phyloP scores from a whole-genome alignment of 2,113 vertebrate genomes.

The Tachuris rubrigastra region DNA sequence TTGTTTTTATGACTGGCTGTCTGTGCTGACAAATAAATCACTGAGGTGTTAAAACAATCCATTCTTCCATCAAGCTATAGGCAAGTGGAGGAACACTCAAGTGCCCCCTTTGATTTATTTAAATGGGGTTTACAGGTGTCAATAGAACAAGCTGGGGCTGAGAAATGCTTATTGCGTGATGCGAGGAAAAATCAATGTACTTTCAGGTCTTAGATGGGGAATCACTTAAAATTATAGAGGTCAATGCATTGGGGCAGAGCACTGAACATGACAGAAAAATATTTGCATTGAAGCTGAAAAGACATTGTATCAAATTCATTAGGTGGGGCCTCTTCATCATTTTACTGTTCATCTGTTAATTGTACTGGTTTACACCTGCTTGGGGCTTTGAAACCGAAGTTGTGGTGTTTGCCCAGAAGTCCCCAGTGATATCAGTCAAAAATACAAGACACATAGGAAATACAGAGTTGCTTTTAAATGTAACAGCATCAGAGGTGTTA shows the following conservation, averaged over 20 bases:
- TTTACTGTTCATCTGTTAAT: neutral
- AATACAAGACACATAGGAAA: neutral
- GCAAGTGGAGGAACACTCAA: neutral
- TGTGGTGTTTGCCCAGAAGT: neutral
- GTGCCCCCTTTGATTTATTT: constrained; percentile 11
- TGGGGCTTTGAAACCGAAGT: neutral
- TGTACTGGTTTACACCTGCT: neutral
- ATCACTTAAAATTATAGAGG: constrained; percentile 73
- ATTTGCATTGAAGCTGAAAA: neutral
- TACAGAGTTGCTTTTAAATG: neutral
- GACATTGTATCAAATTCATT: neutral
- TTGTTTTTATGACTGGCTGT: neutral
- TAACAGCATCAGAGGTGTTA: neutral
- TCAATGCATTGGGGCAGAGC: constrained; percentile 59
- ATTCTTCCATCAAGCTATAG: neutral
- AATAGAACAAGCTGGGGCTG: neutral
- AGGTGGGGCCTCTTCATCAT: neutral
- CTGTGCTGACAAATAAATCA: neutral
- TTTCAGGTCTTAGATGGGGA: constrained; percentile 65
- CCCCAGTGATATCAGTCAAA: neutral
- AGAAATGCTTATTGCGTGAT: constrained; percentile 49
- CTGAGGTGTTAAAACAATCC: neutral
- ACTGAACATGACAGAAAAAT: constrained; percentile 60
- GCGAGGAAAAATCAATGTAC: constrained; percentile 80
- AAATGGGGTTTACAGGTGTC: constrained; percentile 4